Evolutionary conservation across 2,113 vertebrate species (phyloP).

Genomic region (Orthonyx spaldingii): DNA sequence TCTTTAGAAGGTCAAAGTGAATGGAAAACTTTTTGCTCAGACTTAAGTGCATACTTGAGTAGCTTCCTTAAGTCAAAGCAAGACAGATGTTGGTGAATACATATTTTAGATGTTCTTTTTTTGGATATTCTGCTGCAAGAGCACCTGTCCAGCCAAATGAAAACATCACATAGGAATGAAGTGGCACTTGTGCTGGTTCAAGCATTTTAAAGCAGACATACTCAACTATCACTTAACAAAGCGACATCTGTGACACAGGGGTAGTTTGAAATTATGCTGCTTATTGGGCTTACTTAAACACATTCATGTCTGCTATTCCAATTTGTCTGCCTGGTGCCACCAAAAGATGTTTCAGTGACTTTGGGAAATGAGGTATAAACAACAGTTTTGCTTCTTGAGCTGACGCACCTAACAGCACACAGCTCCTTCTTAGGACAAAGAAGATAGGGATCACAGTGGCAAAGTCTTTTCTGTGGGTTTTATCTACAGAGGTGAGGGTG

Average conservation of each 20-base stretch:
- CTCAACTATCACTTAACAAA: neutral
- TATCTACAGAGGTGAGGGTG: neutral
- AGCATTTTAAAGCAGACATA: slow-evolving; percentile 26
- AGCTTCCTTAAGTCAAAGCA: slow-evolving; percentile 9
- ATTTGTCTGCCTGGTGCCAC: neutral
- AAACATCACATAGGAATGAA: slow-evolving; percentile 11
- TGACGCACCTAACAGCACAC: neutral
- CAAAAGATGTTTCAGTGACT: neutral
- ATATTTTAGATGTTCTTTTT: slow-evolving; percentile 67
- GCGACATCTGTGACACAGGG: neutral
- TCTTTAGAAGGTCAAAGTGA: slow-evolving; percentile 28
- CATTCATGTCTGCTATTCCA: rapidly evolving
- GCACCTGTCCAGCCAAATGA: slow-evolving; percentile 61
- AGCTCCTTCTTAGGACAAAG: neutral
- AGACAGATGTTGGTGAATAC: slow-evolving; percentile 62
- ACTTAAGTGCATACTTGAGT: neutral
- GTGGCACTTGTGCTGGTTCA: slow-evolving; percentile 43
- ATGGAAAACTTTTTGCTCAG: neutral
- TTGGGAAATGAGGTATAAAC: neutral
- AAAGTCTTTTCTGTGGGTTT: neutral
- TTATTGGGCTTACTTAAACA: neutral
- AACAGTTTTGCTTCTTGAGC: neutral
- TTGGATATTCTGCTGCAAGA: neutral
- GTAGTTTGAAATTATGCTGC: neutral
- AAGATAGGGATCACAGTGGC: neutral